phyloP scores from a whole-genome alignment of 2,113 vertebrate species.

The Narcine bancroftii region DNA sequence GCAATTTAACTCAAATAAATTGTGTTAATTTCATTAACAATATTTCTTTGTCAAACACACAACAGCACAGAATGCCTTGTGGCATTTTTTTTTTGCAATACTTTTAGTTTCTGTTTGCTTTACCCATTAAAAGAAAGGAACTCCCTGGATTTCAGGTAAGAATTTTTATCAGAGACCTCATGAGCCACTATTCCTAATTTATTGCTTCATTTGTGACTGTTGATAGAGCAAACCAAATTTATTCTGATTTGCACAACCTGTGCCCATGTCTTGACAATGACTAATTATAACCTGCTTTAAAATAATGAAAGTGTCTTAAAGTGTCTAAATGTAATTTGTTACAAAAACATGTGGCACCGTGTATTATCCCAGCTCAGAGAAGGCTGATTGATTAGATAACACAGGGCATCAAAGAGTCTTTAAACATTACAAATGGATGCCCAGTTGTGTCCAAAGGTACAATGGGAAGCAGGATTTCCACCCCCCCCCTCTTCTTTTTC shows the following conservation, averaged over 20 bases:
- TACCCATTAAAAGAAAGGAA: slow-evolving; percentile 19
- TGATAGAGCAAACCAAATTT: slow-evolving; percentile 72
- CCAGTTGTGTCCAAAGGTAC: slow-evolving; percentile 18
- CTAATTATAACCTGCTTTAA: slow-evolving; percentile 82
- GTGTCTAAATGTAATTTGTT: slow-evolving; percentile 80
- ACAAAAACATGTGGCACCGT: slow-evolving; percentile 75
- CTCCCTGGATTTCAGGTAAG: slow-evolving; percentile 52
- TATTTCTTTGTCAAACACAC: not conserved
- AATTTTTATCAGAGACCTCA: slow-evolving; percentile 66
- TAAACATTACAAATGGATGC: slow-evolving; percentile 57
- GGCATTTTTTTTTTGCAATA: not conserved
- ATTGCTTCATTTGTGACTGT: slow-evolving; percentile 81
- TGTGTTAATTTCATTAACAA: slow-evolving; percentile 14
- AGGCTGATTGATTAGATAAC: slow-evolving; percentile 67
- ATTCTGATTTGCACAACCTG: slow-evolving; percentile 78
- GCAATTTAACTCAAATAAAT: not conserved
- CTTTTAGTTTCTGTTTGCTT: not conserved
- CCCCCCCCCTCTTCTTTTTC: not conserved
- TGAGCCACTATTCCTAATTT: slow-evolving; percentile 60
- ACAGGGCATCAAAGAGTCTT: slow-evolving; percentile 61
- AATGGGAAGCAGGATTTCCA: not conserved
- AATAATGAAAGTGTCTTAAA: slow-evolving; percentile 83
- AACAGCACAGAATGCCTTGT: not conserved
- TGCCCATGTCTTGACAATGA: slow-evolving; percentile 74
- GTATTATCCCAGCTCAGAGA: slow-evolving; percentile 62